Conservation (phyloP, 2,113 vertebrate genomes). For the Lasiurus cinereus region DNA sequence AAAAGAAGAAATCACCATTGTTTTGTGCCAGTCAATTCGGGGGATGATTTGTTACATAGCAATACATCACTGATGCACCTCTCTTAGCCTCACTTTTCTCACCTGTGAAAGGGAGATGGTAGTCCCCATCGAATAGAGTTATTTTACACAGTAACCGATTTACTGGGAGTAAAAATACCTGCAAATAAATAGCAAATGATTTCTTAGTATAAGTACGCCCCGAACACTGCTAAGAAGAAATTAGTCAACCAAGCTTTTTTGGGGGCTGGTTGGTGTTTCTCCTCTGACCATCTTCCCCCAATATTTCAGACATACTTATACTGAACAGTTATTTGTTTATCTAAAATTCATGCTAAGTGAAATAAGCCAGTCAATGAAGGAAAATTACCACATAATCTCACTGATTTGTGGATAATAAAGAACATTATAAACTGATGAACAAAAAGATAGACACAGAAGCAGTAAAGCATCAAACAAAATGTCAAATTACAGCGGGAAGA, state of each 20-base stretch:
- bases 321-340: not conserved
- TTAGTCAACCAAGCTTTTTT: not conserved
- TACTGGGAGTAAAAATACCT: not conserved
- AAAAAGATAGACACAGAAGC: no score
- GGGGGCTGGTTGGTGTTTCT: not conserved
- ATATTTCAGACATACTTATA: not conserved
- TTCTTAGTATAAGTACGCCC: not conserved
- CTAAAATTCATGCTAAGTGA: not conserved
- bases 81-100: not conserved
- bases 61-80: not conserved
- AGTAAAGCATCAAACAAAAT: no score
- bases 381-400: no score
- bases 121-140: not conserved
- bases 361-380: no score
- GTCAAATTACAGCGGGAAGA: no score
- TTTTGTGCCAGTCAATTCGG: not conserved
- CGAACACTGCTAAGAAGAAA: conserved; percentile 4
- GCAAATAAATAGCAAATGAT: not conserved
- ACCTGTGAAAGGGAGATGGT: not conserved
- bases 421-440: no score
- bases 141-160: not conserved
- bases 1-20: not conserved
- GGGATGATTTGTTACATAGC: not conserved
- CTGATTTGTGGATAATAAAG: no score
- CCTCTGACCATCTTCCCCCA: not conserved